These are phyloP conservation scores for Eulemur rubriventer DNA, from an alignment of 2,797 vertebrate genomes.

Conservation along the genomic window DNA sequence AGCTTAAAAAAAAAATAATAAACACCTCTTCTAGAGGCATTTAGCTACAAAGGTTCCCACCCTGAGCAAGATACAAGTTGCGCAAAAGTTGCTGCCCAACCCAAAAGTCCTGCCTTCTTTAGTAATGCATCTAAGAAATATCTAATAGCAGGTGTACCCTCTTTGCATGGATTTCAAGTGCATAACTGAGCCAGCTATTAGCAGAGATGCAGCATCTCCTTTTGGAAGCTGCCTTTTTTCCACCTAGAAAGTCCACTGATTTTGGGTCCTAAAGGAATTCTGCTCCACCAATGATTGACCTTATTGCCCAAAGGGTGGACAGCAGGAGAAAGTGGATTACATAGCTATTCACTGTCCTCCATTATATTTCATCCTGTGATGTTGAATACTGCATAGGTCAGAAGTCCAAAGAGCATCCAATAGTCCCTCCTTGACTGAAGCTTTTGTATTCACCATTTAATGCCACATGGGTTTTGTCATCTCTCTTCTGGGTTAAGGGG, in stretches of 20 bases:
- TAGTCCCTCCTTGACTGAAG: background rate
- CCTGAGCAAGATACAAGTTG: constrained; percentile 85
- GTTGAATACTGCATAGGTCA: constrained; percentile 61
- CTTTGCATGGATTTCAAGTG: constrained; percentile 75
- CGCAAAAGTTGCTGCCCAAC: constrained; percentile 76
- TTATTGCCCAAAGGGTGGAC: constrained; percentile 59
- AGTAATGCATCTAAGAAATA: constrained; percentile 76
- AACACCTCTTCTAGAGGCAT: constrained; percentile 83
- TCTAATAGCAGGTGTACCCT: constrained; percentile 77
- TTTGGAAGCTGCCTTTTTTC: constrained; percentile 56
- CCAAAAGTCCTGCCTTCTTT: constrained; percentile 66
- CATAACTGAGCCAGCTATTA: constrained; percentile 60
- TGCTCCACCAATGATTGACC: constrained; percentile 13
- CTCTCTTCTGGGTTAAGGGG: constrained; percentile 29
- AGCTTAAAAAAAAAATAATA: constrained; percentile 90
- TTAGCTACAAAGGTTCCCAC: constrained; percentile 85
- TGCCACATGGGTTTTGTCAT: constrained; percentile 17
- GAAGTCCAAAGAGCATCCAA: constrained; percentile 47
- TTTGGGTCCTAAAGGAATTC: constrained; percentile 62
- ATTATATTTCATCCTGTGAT: constrained; percentile 11
- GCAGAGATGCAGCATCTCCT: constrained; percentile 59
- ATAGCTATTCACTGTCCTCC: constrained; percentile 23
- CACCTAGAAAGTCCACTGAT: constrained; percentile 59
- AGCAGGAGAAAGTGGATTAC: constrained; percentile 50
- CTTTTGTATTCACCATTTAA: constrained; percentile 44